Base-by-base conservation (phyloP, 2,888 invertebrate species). In the Cybosia mesomella region DNA sequence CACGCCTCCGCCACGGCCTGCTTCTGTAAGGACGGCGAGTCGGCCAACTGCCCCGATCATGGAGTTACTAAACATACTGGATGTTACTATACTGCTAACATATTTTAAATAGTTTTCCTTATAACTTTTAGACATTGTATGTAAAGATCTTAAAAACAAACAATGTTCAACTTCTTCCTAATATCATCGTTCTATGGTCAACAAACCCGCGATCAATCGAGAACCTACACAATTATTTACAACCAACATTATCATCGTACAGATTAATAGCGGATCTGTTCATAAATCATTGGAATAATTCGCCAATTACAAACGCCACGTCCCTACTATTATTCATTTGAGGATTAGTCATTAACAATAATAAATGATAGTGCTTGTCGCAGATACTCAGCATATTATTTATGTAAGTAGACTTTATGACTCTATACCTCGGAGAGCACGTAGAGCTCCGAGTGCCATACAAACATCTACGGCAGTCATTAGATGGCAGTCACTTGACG, bases 281-380 rank as follows among this genome's bases (percentile, higher is more conserved):
- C 83, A 91, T 92, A 90, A 92, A 92, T 93, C 92, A 93, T 90
- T 85, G 87, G 87, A 91, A 92, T 92, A 91, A 92, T 92, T 92
- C 82, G 87, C 88, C 89, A 86, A 89, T 92, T 91, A 91, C 85
- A 82, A 87, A 87, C 83, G 89, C 88, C 89, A 87, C 88, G 87
- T 84, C 84, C 86, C 82, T 81, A 86, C 92, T 86, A 92, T 93
- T 91, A 91, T 80, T 93, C 92, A 92, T 87, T 83, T 82, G 84
- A 65, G 91, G 92, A 92, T 92, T 93, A 91, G 89, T 91, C 87
- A 91, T 92, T 92, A 93, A 92, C 91, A 89, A 89, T 91, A 92
- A 92, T 89, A 92, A 93, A 92, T 91, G 89, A 89, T 89, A 84
- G 86, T 83, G 87, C 83, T 85, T 85, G 90, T 84, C 87, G 81